Percentiles rank a stretch among this genome's conserved stretches.
Conservation (phyloP, 2,797 vertebrate species). For the Lateolabrax maculatus region DNA sequence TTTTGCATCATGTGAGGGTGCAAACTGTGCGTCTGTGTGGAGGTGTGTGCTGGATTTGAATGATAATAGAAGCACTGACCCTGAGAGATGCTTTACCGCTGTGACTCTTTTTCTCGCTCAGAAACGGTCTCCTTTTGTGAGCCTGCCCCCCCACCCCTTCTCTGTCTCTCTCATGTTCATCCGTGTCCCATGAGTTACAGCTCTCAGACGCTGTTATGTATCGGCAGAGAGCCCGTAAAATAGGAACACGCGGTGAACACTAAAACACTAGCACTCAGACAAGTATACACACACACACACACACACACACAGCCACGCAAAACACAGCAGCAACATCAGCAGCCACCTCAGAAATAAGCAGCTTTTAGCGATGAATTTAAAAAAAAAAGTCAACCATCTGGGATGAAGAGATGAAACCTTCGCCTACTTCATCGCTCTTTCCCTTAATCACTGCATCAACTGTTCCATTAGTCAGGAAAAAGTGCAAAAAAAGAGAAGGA, state of each 20-base stretch:
- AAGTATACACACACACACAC: conserved; percentile 10
- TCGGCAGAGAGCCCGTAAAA: conserved; percentile 59
- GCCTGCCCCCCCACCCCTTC: conserved; percentile 2
- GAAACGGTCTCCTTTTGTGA: conserved; percentile 48
- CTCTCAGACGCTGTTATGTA: conserved; percentile 60
- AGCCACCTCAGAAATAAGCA: conserved; percentile 67
- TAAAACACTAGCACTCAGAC: conserved; percentile 42
- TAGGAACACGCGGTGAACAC: conserved; percentile 37
- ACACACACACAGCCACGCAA: background rate
- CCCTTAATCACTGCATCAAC: conserved; percentile 52
- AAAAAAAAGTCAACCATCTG: conserved; percentile 66
- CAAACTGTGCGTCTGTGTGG: conserved; percentile 19
- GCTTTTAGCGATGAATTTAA: conserved; percentile 65
- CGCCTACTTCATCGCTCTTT: conserved; percentile 30
- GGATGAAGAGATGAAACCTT: conserved; percentile 53
- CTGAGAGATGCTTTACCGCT: conserved; percentile 71
- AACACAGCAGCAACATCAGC: conserved; percentile 35
- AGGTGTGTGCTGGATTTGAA: conserved; percentile 68
- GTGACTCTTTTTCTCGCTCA: conserved; percentile 64
- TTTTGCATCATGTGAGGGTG: conserved; percentile 25
- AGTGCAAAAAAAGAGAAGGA: background rate
- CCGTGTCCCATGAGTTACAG: conserved; percentile 65
- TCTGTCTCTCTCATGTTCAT: conserved; percentile 57
- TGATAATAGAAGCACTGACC: conserved; percentile 77
- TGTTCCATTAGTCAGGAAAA: conserved; percentile 32